Conservation (phyloP, 2,113 vertebrate genomes). For the Ciconia stormi region DNA sequence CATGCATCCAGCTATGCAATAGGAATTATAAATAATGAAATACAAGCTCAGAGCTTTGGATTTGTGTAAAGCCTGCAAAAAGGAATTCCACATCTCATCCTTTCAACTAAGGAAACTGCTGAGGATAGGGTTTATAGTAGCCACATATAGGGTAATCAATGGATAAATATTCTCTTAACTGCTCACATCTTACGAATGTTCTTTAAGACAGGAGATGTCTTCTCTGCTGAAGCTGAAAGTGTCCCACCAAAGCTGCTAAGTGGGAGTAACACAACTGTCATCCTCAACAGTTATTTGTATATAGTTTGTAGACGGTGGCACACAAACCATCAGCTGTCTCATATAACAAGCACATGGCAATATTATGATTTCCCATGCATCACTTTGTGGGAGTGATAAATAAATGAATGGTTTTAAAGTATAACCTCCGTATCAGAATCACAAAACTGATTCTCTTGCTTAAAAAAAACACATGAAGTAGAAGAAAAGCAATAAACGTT, state of each 20-base stretch:
- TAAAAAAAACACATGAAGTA: background rate
- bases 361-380: conserved; percentile 13
- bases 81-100: background rate
- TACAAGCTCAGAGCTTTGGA: background rate
- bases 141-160: background rate
- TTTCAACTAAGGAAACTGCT: background rate
- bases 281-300: background rate
- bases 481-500: background rate
- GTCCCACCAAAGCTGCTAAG: conserved; percentile 28
- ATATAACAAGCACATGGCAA: background rate
- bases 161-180: background rate
- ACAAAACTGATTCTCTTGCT: background rate
- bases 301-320: background rate
- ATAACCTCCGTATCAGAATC: background rate
- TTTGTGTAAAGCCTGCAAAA: background rate
- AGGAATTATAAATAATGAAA: background rate
- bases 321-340: background rate
- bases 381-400: background rate
- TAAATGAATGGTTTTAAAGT: background rate
- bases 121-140: background rate
- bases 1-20: background rate
- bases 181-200: background rate
- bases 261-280: conserved; percentile 33
- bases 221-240: background rate
- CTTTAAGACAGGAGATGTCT: background rate